phyloP scores from a whole-genome alignment of 2,888 invertebrate genomes.

The Leptopilina drosophilae region DNA sequence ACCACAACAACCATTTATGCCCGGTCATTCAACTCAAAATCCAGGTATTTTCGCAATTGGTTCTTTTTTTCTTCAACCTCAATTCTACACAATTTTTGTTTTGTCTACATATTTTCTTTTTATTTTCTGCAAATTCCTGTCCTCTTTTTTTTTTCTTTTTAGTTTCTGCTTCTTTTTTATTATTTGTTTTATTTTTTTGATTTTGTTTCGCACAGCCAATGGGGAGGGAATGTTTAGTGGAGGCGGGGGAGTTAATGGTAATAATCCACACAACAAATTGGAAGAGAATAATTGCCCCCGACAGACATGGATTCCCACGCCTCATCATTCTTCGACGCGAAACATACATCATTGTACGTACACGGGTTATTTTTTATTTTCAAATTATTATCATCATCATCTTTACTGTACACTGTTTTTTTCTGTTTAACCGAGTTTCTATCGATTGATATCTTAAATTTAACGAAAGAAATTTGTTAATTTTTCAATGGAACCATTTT shows the following conservation, averaged over 20 bases:
- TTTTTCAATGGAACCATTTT: too few relatives aligned
- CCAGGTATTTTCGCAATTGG: slow-evolving; percentile 63
- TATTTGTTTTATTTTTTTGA: slow-evolving; percentile 50
- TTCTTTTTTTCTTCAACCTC: slow-evolving; percentile 51
- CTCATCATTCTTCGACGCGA: slow-evolving; percentile 74
- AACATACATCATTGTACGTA: slow-evolving; percentile 76
- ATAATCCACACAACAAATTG: slow-evolving; percentile 73
- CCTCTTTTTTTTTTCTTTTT: slow-evolving; percentile 15
- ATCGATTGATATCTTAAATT: not conserved
- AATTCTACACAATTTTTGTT: slow-evolving; percentile 59
- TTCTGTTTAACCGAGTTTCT: not conserved
- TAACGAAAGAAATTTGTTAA: not conserved
- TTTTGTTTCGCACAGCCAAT: slow-evolving; percentile 73
- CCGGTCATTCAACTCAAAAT: slow-evolving; percentile 69
- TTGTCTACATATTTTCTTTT: not conserved
- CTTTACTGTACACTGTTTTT: not conserved
- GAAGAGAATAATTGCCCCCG: slow-evolving; percentile 74
- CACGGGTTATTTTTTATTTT: slow-evolving; percentile 56
- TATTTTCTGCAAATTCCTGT: too few relatives aligned
- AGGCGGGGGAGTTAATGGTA: slow-evolving; percentile 71
- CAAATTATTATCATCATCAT: slow-evolving; percentile 1
- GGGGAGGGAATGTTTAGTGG: slow-evolving; percentile 74
- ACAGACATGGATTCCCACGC: slow-evolving; percentile 74
- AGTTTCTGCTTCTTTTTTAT: slow-evolving; percentile 51
- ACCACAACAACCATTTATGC: slow-evolving; percentile 73